Evolutionary conservation across 2,113 vertebrate species (phyloP), one percentile per base, ranked within the genome.

Genomic region (Lathamus discolor): DNA sequence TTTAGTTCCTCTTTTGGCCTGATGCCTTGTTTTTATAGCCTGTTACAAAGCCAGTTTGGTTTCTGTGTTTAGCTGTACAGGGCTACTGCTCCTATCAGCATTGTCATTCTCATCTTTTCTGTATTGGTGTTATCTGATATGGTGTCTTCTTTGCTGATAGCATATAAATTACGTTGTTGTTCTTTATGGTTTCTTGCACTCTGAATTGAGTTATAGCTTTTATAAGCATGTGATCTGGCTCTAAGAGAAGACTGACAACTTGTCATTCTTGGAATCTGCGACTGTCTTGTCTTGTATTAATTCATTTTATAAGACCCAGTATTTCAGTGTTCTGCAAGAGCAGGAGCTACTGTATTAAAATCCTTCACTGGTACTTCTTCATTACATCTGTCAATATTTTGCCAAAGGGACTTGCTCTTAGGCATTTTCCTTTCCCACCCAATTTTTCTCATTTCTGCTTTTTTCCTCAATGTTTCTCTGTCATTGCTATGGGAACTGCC

Each of bases 321-420:
- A 2, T 68, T 92, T 88, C 77, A 51, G 20, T 3, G 4, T 68
- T 85, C 67, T 74, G 70, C 24, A 82, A n/a, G 35, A 69, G 11
- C 10, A 63, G 29, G 28, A 80, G 8, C 43, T 83, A 10, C 70
- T 51, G n/a, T 62, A 33, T 80, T 86, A 77, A 59, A 22, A 59
- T 73, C 37, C 27, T 51, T 28, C 77, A 10, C 51, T 78, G 49
- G 31, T 83, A 25, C 22, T 66, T 22, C 80, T 91, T 93, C 48
- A 20, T 93, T 93, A 61, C 22, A 70, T 55, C 68, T 88, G 55
- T 86, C 86, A 83, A 68, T 90, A 88, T 94, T 92, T 92, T 86
- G 62, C 85, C 59, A 70, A 75, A 83, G 54, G 54, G 37, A 43
- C 35, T 90, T 88, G 43, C 18, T 88, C 14, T 64, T 54, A 51